phyloP scores from a whole-genome alignment of 2,113 vertebrate genomes.

The Sterrhoptilus dennistouni region DNA sequence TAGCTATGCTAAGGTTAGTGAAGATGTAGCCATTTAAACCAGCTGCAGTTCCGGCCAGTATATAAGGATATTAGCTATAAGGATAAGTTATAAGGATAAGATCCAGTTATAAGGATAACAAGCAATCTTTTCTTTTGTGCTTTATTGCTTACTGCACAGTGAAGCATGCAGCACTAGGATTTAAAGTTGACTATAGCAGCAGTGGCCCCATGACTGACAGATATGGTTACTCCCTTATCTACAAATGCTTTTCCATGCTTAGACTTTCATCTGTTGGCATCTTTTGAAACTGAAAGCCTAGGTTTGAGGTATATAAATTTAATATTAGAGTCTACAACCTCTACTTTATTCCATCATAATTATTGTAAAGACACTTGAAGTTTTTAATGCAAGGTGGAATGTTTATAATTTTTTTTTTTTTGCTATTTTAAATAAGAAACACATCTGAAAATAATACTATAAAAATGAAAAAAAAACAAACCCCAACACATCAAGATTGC shows the following conservation, averaged over 20 bases:
- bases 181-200: slow-evolving; percentile 23
- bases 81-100: too few relatives aligned
- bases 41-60: not conserved
- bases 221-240: not conserved
- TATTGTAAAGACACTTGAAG: not conserved
- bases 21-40: not conserved
- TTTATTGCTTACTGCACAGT: not conserved
- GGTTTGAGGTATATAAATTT: not conserved
- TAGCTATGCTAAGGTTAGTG: not conserved
- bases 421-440: not conserved
- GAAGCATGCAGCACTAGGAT: not conserved
- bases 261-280: not conserved
- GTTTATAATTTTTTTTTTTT: not conserved
- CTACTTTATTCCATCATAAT: not conserved
- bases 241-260: not conserved
- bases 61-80: too few relatives aligned
- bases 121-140: not conserved
- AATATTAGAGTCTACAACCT: not conserved
- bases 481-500: not conserved
- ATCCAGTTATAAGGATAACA: not conserved
- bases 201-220: slow-evolving; percentile 26
- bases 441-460: not conserved
- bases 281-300: not conserved
- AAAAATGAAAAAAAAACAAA: not conserved
- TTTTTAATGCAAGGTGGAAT: not conserved